Evolutionary conservation across 2,113 vertebrate species (phyloP), one percentile per base, ranked within the genome.

Genomic region (Indicator maculatus): DNA sequence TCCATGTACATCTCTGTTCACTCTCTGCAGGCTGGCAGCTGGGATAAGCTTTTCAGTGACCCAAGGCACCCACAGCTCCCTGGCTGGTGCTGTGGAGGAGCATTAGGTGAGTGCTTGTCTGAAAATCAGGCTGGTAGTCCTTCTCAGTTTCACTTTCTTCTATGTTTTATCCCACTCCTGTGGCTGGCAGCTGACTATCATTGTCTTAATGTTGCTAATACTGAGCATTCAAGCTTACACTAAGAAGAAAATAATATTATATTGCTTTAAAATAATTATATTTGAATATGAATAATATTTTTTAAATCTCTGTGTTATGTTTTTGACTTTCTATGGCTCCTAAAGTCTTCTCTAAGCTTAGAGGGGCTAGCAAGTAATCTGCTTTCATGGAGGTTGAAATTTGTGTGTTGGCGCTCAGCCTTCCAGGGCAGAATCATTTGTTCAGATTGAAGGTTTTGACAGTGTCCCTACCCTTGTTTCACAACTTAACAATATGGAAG

Each of bases 1-100:
- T 44, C 38, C 20, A 2, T 0, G 0, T 38, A 8, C 5, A n/a
- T 26, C 26, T 47, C n/a, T 83, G 27, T 31, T 80, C 45, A 30
- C 44, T 36, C 83, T 65, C 84, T 64, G 81, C 44, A 15, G 55
- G 3, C 2, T 3, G 36, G 33, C 73, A 78, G 58, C n/a, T 85
- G 55, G 6, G n/a, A n/a, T 19, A 31, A 76, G 16, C 38, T 70
- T 50, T 24, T 36, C 20, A 7, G 30, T 58, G 30, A 44, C 56
- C 30, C 1, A 2, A 23, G n/a, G 14, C 41, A 63, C n/a, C 23
- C 30, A 16, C 59, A 55, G 56, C 14, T 64, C 50, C 38, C 47
- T 30, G 66, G 58, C 53, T 63, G 36, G 4, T 61, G 59, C 67
- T 78, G 50, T 5, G 52, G 15, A 75, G 5, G 5, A 69, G 58